A percentile compares a stretch with the other conserved stretches of the same genome.
These are phyloP conservation scores for Mimas tiliae DNA, from an alignment of 2,888 invertebrate species.

Conservation along the genomic window DNA sequence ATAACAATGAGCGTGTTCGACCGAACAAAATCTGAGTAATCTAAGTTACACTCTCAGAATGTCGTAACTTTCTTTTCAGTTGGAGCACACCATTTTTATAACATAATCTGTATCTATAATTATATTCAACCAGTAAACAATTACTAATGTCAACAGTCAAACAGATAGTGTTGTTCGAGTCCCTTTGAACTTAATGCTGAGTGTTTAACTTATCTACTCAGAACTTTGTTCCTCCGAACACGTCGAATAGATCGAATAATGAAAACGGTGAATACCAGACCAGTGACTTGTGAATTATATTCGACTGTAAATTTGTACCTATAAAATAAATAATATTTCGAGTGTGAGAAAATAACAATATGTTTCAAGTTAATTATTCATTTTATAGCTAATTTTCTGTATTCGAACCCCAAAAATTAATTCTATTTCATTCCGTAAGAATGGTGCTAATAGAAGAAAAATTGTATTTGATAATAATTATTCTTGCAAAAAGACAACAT, in stretches of 20 bases:
- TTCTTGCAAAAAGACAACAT: conserved; percentile 37
- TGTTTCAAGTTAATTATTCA: conserved; percentile 7
- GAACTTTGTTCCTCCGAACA: too few relatives aligned
- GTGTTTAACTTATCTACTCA: too few relatives aligned
- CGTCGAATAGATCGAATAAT: neutral
- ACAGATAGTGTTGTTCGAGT: too few relatives aligned
- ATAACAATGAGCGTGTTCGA: neutral
- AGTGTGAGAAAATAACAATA: conserved; percentile 30
- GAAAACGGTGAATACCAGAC: conserved; percentile 33
- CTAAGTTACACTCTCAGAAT: too few relatives aligned
- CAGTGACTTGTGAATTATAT: conserved; percentile 46
- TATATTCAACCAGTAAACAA: too few relatives aligned
- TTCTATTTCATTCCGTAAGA: neutral
- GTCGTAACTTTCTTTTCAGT: too few relatives aligned
- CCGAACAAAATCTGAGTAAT: too few relatives aligned
- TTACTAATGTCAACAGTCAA: too few relatives aligned
- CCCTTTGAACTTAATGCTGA: too few relatives aligned
- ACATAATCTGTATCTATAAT: too few relatives aligned
- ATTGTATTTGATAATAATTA: neutral
- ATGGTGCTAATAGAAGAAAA: conserved; percentile 8
- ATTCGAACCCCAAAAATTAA: neutral
- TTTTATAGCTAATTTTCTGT: neutral
- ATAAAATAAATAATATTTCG: conserved; percentile 34
- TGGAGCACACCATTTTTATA: too few relatives aligned
- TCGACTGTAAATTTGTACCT: conserved; percentile 43